Evolutionary conservation across 2,888 invertebrate genomes (phyloP).

Genomic region (Chirona hameri): DNA sequence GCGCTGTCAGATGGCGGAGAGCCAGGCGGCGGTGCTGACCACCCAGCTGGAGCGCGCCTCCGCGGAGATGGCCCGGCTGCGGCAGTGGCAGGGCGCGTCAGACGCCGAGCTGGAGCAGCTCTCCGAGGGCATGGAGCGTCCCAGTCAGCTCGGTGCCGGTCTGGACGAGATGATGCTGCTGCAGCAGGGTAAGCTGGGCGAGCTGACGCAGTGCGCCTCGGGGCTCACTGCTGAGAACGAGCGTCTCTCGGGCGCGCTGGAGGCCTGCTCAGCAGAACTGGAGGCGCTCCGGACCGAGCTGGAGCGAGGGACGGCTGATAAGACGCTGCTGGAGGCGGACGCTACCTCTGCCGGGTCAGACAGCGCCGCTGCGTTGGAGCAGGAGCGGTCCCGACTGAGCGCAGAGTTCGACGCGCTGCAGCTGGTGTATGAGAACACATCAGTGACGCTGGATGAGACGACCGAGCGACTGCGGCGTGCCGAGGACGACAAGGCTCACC

Average conservation of each 20-base stretch:
- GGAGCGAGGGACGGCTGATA: not conserved
- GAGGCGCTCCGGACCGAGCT: not conserved
- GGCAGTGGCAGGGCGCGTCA: not conserved
- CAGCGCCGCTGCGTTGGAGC: not conserved
- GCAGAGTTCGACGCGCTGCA: constrained; percentile 12
- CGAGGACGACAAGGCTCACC: not conserved
- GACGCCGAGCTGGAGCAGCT: not conserved
- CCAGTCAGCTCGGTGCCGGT: not conserved
- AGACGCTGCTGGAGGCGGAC: not conserved
- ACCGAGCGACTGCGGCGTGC: not conserved
- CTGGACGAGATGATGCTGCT: not conserved
- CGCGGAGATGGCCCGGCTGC: not conserved
- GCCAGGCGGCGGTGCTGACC: not conserved
- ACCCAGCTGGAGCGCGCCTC: not conserved
- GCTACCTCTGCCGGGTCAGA: not conserved
- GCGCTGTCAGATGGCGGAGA: not conserved
- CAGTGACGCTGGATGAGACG: not conserved
- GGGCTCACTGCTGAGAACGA: not conserved
- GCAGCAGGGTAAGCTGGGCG: not conserved
- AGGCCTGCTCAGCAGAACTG: not conserved
- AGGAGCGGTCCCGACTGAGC: not conserved
- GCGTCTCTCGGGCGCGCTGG: not conserved
- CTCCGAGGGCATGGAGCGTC: not conserved
- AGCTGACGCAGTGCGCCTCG: not conserved
- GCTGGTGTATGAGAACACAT: constrained; percentile 13